Base-by-base conservation (phyloP, 2,888 invertebrate species). In the Campaea margaritaria region DNA sequence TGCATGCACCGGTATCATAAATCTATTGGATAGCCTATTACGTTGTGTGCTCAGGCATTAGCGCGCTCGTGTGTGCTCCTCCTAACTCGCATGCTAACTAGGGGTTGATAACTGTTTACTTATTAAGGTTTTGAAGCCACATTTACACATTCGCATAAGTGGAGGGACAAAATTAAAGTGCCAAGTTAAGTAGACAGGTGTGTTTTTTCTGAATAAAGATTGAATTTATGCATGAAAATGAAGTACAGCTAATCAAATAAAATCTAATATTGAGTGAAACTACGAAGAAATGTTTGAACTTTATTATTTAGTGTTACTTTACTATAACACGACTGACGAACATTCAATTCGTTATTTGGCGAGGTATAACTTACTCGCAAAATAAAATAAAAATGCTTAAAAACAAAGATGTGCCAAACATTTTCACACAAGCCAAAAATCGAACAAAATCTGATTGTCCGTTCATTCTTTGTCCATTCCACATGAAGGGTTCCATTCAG, bases 21-120 rank as follows among this genome's bases (percentile, higher is more conserved):
- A 89, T 88, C 88, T 86, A 81, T 80, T 75, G 80, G 78, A 81
- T 78, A 78, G 79, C 70, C 83, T 82, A 84, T 86, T 85, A 85
- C 82, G 78, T 79, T 85, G 85, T 85, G 76, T 86, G 81, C 69
- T 79, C 76, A 82, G 69, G 83, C 80, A 85, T 86, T 86, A 86
- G 83, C 78, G 70, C 49, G 59, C 47, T 13, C 21, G 56, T 51
- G 56, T 67, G 64, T 58, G 65, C 60, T 54, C 53, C 57, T 28
- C 60, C 65, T 47, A 65, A 67, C 62, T 70, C 48, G 31, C 44
- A 52, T 64, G 64, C 62, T 66, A 67, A 67, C 68, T 63, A 62
- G 56, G 62, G 55, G 47, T 44, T 49, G 62, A 60, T 64, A 63
- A 64, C 60, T 64, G 67, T 74, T 76, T 69, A 66, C 59, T 61